Evolutionary conservation across 2,797 vertebrate genomes (phyloP).

Genomic region (Phrynocephalus forsythii): DNA sequence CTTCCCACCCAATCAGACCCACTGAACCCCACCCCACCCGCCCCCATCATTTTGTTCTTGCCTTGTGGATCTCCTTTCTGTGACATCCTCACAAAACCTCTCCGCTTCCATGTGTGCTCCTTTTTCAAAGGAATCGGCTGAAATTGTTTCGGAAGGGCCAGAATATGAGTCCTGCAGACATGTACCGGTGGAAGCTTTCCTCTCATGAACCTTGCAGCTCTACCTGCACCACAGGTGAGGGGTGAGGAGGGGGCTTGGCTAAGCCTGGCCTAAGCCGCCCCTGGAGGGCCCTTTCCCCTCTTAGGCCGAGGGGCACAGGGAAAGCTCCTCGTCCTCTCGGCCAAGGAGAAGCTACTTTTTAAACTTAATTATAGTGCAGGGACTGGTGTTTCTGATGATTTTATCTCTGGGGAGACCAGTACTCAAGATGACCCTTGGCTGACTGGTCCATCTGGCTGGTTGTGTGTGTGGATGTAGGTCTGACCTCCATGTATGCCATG

Average conservation of each 20-base stretch:
- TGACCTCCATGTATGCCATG: conserved; percentile 92
- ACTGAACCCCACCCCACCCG: neutral
- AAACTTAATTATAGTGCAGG: too few species aligned
- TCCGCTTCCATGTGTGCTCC: conserved; percentile 6
- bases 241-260: too few species aligned
- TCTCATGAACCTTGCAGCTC: conserved; percentile 97
- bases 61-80: conserved; percentile 1
- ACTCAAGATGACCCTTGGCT: too few species aligned
- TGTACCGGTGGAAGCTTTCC: conserved; percentile 99
- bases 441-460: conserved; percentile 11
- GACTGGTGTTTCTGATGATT: neutral
- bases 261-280: too few species aligned
- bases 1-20: conserved; percentile 38
- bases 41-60: neutral
- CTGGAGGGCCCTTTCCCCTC: too few species aligned
- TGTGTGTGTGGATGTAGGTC: conserved; percentile 78
- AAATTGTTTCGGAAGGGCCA: conserved; percentile 90
- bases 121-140: conserved; percentile 85
- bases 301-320: too few species aligned
- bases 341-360: too few species aligned
- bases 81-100: conserved; percentile 48
- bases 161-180: conserved; percentile 93
- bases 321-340: too few species aligned
- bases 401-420: neutral
- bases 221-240: conserved; percentile 90